Evolutionary conservation across 1,140 invertebrate species (phyloP), one percentile per base, ranked within the genome.

Genomic region (Cotesia vestalis): DNA sequence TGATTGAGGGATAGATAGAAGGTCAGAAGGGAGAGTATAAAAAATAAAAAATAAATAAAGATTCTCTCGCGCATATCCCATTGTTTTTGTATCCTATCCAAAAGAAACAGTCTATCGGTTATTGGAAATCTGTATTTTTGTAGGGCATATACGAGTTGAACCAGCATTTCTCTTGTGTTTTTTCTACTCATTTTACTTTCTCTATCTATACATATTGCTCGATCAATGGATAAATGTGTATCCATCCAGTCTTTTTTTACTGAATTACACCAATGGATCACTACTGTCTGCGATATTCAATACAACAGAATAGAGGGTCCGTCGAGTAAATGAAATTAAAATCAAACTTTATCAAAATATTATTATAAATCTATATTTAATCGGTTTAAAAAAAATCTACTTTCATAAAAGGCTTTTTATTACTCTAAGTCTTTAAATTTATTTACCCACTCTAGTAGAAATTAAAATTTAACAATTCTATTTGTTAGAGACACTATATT

Each of bases 111-210:
- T 64, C 73, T 83, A 85, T 85, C 81, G 82, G 82, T 83, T 84
- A 85, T 85, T 83, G 83, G 83, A 83, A 83, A 85, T 83, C 81
- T 84, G 78, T 84, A 84, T 83, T 84, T 84, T 85, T 85, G 76
- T 83, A 83, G 83, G 81, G 73, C 81, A 83, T 78, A 78, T 78
- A 78, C 74, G 76, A 59, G 68, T 66, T 66, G 12, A 69, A 61
- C 36, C 35, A 69, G 38, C 57, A 46, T 51, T 17, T 62, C 57
- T 60, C 17, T 6, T 69, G 38, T 62, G 14, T 61, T 51, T 61
- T 34, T 59, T 8, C 3, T 67, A 35, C 55, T 20, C 20, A 34
- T 27, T 66, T 34, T n/a, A 9, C 40, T 66, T 62, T 64, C 51
- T 61, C 34, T 53, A 60, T 72, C 59, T 57, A 71, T 40, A 17